Evolutionary conservation across 2,113 vertebrate genomes (phyloP), one percentile per base, ranked within the genome.

Genomic region (Carassius gibelio): DNA sequence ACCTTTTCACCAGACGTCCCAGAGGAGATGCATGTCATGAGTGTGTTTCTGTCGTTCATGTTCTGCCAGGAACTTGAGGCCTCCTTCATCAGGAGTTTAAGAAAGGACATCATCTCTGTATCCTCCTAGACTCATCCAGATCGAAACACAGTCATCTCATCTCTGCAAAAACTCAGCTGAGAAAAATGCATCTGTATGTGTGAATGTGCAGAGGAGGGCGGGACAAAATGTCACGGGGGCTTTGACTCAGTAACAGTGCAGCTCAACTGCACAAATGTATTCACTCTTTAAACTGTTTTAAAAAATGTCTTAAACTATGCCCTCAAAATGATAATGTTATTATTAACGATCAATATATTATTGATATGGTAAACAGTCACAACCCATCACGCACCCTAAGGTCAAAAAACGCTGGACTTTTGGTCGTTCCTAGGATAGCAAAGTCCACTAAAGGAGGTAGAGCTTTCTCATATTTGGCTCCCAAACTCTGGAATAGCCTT

Each of bases 1-100:
- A 80, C 77, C 77, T 23, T 26, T 62, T 15, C 38, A 10, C 34
- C 52, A n/a, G 77, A 80, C 45, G n/a, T 42, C 19, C 57, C 74
- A 76, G 23, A 36, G 50, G 50, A 76, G 21, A 3, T 26, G 7
- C 52, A 11, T 57, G 52, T 30, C 30, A 30, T 30, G 30, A 1
- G 30, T 30, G 30, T 30, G 30, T 30, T 30, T 30, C 30, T 30
- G 30, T 30, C 30, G 30, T 30, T 30, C 30, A 30, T 30, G 71
- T n/a, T 23, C 71, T 45, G 38, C 21, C 36, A 72, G 38, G 19
- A 45, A 38, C 38, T 6, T n/a, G 69, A 72, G 38, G 36, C 69
- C 69, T 72, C 69, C 69, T 72, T 38, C 50, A 34, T 13, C 13
- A 55, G 75, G 50, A 55, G 75, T 26, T 55, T 30, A 30, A 30